These are phyloP conservation scores for Chloropsis hardwickii DNA, from an alignment of 2,113 vertebrate genomes.

Conservation along the genomic window DNA sequence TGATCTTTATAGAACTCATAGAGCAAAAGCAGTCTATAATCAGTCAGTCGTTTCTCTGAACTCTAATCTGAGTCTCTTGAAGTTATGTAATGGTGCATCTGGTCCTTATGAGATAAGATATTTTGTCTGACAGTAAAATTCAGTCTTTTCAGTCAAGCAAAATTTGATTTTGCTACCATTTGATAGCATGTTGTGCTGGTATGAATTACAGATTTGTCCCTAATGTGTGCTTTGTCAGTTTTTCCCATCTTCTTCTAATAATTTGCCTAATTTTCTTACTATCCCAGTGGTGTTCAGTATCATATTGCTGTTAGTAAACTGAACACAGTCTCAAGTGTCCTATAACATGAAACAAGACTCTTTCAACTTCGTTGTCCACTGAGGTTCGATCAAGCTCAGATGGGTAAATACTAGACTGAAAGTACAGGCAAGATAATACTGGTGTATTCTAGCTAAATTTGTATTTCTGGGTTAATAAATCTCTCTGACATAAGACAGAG, in stretches of 20 bases:
- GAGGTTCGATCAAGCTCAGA: background rate
- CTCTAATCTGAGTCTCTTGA: constrained; percentile 33
- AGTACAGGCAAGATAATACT: background rate
- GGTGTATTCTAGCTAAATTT: background rate
- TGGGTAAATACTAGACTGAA: background rate
- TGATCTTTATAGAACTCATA: background rate
- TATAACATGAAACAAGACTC: background rate
- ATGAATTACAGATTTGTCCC: background rate
- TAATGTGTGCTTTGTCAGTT: background rate
- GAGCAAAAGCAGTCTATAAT: background rate
- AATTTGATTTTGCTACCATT: background rate
- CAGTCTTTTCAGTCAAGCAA: background rate
- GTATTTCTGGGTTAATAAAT: background rate
- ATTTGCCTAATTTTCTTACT: constrained; percentile 7
- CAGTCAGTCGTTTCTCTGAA: background rate
- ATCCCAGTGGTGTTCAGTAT: background rate
- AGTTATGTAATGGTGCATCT: constrained; percentile 47
- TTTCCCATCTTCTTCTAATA: background rate
- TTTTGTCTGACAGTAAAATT: constrained; percentile 18
- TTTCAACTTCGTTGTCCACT: background rate
- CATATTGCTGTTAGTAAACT: background rate
- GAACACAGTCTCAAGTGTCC: background rate
- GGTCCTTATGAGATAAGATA: constrained; percentile 57
- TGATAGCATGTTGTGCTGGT: background rate
- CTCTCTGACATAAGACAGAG: background rate